Conservation (phyloP, 2,888 invertebrate species). For the Tiliacea citrago region DNA sequence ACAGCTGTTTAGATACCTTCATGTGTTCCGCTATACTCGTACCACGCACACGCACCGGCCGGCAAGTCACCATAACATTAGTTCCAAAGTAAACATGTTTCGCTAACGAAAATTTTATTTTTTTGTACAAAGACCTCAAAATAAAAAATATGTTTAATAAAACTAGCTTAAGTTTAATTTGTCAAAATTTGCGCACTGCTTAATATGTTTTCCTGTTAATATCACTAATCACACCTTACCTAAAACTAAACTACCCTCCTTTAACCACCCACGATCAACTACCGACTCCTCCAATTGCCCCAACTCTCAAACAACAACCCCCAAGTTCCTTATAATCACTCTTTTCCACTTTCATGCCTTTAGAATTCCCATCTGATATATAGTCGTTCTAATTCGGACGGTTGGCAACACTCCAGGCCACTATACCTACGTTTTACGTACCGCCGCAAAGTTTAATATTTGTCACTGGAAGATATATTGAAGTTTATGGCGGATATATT, state of each 20-base stretch:
- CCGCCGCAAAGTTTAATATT: constrained; percentile 77
- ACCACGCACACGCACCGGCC: too few relatives aligned
- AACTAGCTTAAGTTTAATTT: too few relatives aligned
- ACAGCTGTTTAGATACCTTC: too few relatives aligned
- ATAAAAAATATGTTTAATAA: too few relatives aligned
- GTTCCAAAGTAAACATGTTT: too few relatives aligned
- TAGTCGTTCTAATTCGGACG: constrained; percentile 79
- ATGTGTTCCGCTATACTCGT: too few relatives aligned
- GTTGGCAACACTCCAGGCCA: constrained; percentile 73
- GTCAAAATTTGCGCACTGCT: too few relatives aligned
- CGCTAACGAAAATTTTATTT: too few relatives aligned
- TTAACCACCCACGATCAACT: constrained; percentile 24
- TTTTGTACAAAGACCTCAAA: too few relatives aligned
- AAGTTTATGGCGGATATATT: constrained; percentile 71
- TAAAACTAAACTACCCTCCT: constrained; percentile 6
- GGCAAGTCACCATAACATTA: too few relatives aligned
- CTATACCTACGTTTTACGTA: constrained; percentile 67
- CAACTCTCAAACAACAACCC: constrained; percentile 35
- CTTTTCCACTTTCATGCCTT: constrained; percentile 74
- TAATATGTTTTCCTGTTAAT: background rate
- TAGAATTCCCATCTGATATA: constrained; percentile 79
- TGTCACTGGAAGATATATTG: constrained; percentile 77
- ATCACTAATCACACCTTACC: background rate
- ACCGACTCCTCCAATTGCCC: constrained; percentile 31
- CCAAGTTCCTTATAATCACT: constrained; percentile 67